These are phyloP conservation scores for Nemopilema nomurai DNA, from an alignment of 30 jellyfish, hydroid and myxozoan genomes.

Conservation along the genomic window DNA sequence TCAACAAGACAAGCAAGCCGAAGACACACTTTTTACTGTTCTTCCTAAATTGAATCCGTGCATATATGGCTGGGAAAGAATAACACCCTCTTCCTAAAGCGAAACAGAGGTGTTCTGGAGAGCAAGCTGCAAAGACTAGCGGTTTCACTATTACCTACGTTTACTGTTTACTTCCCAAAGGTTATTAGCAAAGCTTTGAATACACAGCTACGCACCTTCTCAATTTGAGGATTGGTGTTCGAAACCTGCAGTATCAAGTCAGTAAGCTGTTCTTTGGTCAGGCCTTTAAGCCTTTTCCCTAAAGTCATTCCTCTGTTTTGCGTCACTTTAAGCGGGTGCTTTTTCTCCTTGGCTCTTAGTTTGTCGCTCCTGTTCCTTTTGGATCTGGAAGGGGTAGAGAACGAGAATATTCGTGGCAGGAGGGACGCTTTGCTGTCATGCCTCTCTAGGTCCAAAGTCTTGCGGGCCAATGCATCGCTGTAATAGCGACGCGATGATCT, in stretches of 20 bases:
- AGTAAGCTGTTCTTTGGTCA: constrained; percentile 47
- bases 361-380: background rate
- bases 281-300: background rate
- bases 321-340: constrained; percentile 5
- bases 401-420: constrained; percentile 1
- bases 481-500: constrained; percentile 9
- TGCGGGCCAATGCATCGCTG: constrained; percentile 3
- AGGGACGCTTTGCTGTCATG: constrained; percentile 21
- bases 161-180: no score
- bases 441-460: constrained; percentile 1
- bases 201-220: constrained; percentile 3
- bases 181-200: background rate
- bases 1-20: no score
- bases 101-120: no score
- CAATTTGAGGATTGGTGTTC: constrained; percentile 6
- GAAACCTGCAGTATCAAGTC: constrained; percentile 35
- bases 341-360: background rate
- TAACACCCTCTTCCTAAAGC: no score
- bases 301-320: constrained; percentile 7
- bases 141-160: no score
- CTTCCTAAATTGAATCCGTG: no score
- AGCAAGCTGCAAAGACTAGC: no score
- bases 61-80: no score
- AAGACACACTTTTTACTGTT: no score
- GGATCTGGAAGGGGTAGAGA: constrained; percentile 2